Base-by-base conservation (phyloP, 2,113 vertebrate species). In the Thymallus thymallus region DNA sequence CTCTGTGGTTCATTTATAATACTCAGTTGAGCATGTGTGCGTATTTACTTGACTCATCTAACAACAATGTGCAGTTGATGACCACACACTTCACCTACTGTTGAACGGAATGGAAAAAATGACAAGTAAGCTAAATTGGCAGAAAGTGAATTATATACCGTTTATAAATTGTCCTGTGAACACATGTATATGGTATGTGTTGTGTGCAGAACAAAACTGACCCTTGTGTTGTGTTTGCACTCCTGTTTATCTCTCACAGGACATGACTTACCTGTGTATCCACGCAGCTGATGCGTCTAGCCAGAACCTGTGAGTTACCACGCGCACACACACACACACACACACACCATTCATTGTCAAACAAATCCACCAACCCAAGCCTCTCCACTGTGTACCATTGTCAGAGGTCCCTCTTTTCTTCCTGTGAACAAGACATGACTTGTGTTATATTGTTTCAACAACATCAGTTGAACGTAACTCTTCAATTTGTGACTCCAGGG, bases 251-350 rank as follows among this genome's bases (percentile, higher is more conserved):
- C 41, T 78, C 0, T 86, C 85, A 14, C 91, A 96, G 95, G 94
- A 94, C 86, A 94, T 92, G 93, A 94, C 90, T 4, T 96, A 96
- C 68, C 94, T 95, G 80, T 96, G 95, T 69, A 95, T 96, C 77
- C 88, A 94, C 0, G 95, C 94, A 79, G 94, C 93, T 0, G 96
- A 96, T 85, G 93, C 94, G 1, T 93, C 93, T 60, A 94, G 83
- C 76, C 91, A 96, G 78, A 95, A 97, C 85, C 80, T 96, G 95
- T 96, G 82, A 95, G 95, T 95, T 65, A 73, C 6, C 14, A 23
- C 32, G 6, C 32, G 74, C 12, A 14, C 48, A 64, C n/a, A 73
- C 3, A 74, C 35, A 22, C 32, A 48, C 10, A 41, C 18, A 7
- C 18, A 73, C 69, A 80, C 69, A 73, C 65, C 24, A 64, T 60